Evolutionary conservation across 2,888 invertebrate genomes (phyloP), one percentile per base, ranked within the genome.

Genomic region (Neoitamus cyanurus): DNA sequence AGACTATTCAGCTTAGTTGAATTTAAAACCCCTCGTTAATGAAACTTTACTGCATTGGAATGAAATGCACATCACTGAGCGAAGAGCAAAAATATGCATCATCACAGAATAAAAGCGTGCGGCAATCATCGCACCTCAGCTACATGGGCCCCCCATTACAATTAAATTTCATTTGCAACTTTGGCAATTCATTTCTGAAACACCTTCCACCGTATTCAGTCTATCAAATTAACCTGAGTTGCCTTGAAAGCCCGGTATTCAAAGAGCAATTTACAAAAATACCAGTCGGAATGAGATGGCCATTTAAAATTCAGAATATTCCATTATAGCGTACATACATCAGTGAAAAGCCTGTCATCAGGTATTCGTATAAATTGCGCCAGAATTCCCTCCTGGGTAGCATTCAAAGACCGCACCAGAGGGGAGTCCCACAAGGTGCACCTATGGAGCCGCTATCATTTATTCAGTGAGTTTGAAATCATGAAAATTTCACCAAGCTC

Each of bases 401-500:
- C 11, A 36, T 73, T 73, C 34, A 73, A 73, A 36, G 36, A 73
- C 34, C 31, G 20, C 13, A 28, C 15, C 20, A 7, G 73, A 20
- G 73, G 36, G 34, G n/a, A 36, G 36, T 73, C 36, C 34, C 73
- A 73, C 73, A 73, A 73, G 73, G 73, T 73, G 36, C 73, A 73
- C 73, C 20, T 73, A 73, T 36, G 34, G 36, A n/a, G 36, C 73
- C 11, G 34, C 36, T 73, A 73, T 73, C 34, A 73, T 34, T 73
- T 73, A 73, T 73, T 73, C 36, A 73, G 1, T 7, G 36, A 73
- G 37, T 25, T 36, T 36, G 34, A 73, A 73, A 36, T 73, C 73
- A 73, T 73, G 36, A 73, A 73, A 73, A 73, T 73, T 73, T 73
- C 73, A 73, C 73, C 73, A 31, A 13, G 3, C 28, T 36, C 73